Conservation (phyloP, 1,140 invertebrate species). For the Gyrodactylus salaris region DNA sequence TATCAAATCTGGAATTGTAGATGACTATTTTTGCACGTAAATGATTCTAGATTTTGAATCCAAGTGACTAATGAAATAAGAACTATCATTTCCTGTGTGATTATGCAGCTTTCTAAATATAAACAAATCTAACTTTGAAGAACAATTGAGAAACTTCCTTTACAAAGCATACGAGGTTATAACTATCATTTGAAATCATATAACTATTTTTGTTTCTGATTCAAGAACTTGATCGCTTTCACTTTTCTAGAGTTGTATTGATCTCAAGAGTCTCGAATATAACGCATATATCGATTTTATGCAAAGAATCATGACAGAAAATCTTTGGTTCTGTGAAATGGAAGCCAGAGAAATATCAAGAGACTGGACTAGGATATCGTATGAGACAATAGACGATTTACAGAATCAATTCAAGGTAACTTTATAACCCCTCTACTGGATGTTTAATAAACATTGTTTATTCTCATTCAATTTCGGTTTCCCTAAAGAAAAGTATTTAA, state of each 20-base stretch:
- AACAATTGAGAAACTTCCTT: too few species aligned
- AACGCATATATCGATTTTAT: neutral
- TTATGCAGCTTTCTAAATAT: too few species aligned
- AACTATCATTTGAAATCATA: too few species aligned
- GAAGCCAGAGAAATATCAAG: neutral
- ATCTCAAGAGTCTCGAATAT: neutral
- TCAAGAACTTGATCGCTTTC: neutral
- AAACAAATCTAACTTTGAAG: neutral
- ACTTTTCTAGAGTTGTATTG: neutral
- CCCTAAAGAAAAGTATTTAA: too few species aligned
- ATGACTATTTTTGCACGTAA: too few species aligned
- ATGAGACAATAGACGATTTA: neutral
- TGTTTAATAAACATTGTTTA: neutral
- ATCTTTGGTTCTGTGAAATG: neutral
- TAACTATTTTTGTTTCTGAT: neutral
- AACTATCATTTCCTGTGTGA: too few species aligned
- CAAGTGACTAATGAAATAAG: too few species aligned
- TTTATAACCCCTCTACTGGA: neutral
- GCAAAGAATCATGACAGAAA: neutral
- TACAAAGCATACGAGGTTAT: too few species aligned
- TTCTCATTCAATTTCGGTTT: too few species aligned
- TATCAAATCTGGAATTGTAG: too few species aligned
- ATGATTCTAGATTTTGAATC: too few species aligned
- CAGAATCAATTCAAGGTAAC: neutral
- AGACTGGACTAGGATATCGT: neutral